A percentile compares a stretch with the other conserved stretches of the same genome.
phyloP scores from a whole-genome alignment of 2,888 invertebrate species.

The Noctua fimbriata region DNA sequence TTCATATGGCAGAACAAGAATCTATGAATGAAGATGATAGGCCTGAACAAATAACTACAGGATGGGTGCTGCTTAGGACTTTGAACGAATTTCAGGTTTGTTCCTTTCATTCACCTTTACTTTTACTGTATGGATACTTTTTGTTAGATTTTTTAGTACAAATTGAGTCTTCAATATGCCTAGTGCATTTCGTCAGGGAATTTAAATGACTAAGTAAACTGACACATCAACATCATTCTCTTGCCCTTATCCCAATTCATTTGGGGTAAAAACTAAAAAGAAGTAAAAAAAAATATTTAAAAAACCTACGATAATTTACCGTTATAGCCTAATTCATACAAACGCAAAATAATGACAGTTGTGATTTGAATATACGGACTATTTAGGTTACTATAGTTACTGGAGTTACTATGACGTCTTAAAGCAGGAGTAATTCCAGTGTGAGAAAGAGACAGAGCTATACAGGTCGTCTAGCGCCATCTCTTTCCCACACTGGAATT shows the following conservation, averaged over 20 bases:
- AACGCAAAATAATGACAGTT: not conserved
- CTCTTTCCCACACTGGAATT: too few relatives aligned
- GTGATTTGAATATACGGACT: not conserved
- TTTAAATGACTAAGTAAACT: not conserved
- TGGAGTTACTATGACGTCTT: too few relatives aligned
- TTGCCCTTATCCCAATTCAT: too few relatives aligned
- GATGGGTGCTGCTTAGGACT: slow-evolving; percentile 89
- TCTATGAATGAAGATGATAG: slow-evolving; percentile 87
- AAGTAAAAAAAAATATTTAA: too few relatives aligned
- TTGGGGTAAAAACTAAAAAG: too few relatives aligned
- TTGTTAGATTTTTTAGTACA: not conserved
- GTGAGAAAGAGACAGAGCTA: too few relatives aligned
- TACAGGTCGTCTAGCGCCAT: too few relatives aligned
- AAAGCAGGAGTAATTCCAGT: too few relatives aligned
- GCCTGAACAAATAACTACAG: slow-evolving; percentile 87
- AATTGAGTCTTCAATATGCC: not conserved
- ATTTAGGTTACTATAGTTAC: too few relatives aligned
- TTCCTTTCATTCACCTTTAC: not conserved
- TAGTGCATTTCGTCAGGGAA: not conserved
- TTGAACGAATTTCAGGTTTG: slow-evolving; percentile 91
- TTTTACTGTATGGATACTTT: not conserved
- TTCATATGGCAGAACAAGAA: slow-evolving; percentile 93
- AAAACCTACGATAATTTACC: not conserved
- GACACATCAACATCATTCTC: too few relatives aligned
- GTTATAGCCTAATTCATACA: not conserved